Conservation (phyloP, 1,140 invertebrate species). For the Venturia canescens region DNA sequence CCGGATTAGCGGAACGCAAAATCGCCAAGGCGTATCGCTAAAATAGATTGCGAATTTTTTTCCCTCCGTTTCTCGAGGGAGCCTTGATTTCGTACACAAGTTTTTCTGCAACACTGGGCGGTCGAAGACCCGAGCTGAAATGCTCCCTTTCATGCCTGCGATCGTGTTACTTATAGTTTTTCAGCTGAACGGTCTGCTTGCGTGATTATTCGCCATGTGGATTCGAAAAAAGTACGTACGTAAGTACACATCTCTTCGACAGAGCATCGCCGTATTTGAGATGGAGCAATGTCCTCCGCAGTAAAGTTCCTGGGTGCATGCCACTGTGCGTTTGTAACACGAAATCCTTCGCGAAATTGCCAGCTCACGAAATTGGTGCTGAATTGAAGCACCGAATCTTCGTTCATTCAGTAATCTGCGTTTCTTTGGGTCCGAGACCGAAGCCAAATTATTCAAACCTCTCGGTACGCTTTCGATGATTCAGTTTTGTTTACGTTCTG, state of each 20-base stretch:
- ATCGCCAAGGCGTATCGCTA: conserved; percentile 7
- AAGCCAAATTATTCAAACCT: too few species aligned
- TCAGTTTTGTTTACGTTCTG: too few species aligned
- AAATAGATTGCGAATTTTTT: neutral
- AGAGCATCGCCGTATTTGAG: too few species aligned
- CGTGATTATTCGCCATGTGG: neutral
- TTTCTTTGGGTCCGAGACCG: too few species aligned
- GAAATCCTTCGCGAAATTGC: too few species aligned
- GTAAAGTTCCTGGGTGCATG: too few species aligned
- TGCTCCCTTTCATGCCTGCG: neutral
- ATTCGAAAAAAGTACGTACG: neutral
- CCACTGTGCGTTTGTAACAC: too few species aligned
- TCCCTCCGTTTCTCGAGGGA: neutral
- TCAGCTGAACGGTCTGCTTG: neutral
- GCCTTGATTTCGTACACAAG: neutral
- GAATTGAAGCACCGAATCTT: too few species aligned
- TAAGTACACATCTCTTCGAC: neutral
- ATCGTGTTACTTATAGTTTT: neutral
- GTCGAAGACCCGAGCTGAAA: neutral
- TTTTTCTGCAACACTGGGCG: neutral
- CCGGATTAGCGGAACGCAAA: neutral
- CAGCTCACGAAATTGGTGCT: too few species aligned
- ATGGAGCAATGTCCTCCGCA: too few species aligned
- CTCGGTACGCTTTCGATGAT: too few species aligned
- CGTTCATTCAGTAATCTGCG: too few species aligned